Evolutionary conservation across 2,113 vertebrate species (phyloP).

Genomic region (Tiliqua scincoides): DNA sequence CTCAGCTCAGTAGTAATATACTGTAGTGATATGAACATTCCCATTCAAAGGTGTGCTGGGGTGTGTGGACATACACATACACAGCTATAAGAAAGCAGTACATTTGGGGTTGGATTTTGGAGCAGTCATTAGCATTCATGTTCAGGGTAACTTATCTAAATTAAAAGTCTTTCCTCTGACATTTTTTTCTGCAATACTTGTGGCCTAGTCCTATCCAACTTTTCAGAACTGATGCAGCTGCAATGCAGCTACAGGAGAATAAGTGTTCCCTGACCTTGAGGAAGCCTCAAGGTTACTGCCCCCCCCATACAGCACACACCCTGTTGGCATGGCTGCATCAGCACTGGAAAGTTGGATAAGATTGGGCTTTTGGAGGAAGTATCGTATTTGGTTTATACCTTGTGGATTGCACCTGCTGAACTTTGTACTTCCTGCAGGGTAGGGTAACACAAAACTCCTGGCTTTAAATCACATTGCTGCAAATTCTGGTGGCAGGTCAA

Average conservation of each 20-base stretch:
- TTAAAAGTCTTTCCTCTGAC: not conserved
- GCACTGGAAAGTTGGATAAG: too few relatives aligned
- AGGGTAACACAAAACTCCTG: not conserved
- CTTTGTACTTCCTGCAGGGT: not conserved
- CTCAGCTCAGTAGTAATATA: not conserved
- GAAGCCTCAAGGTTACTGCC: too few relatives aligned
- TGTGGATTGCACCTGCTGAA: not conserved
- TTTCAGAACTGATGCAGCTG: too few relatives aligned
- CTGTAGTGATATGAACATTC: not conserved
- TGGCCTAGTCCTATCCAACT: too few relatives aligned
- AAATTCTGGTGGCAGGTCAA: not conserved
- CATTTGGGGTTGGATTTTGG: not conserved
- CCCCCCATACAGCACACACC: too few relatives aligned
- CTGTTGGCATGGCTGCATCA: too few relatives aligned
- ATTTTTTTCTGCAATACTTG: not conserved
- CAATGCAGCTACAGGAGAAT: too few relatives aligned
- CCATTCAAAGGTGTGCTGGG: too few relatives aligned
- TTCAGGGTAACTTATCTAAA: not conserved
- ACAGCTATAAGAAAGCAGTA: not conserved
- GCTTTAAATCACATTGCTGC: conserved; percentile 7
- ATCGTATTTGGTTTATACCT: not conserved
- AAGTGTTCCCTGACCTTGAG: too few relatives aligned
- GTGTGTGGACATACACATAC: not conserved
- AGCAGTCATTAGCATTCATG: not conserved
- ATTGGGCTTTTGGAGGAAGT: not conserved